These are phyloP conservation scores for Montipora capitata DNA, from an alignment of 92 coral and sea anemone genomes.

Conservation along the genomic window DNA sequence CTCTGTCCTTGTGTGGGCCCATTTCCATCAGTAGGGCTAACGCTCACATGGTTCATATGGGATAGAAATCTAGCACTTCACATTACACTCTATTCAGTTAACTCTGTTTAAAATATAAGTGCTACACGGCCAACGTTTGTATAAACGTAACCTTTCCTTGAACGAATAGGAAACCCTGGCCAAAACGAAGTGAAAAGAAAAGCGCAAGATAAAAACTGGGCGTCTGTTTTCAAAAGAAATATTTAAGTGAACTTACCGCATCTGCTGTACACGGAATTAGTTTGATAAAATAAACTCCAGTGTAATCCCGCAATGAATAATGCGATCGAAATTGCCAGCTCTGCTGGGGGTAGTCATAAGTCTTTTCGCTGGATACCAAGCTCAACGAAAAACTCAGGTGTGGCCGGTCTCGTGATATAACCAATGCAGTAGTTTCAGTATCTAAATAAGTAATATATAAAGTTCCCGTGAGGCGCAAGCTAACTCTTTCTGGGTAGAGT, in stretches of 20 bases:
- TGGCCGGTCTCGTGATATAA: slow-evolving; percentile 97
- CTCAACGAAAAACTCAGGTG: slow-evolving; percentile 86
- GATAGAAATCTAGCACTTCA: no score
- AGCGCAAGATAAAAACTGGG: no score
- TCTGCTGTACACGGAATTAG: slow-evolving; percentile 92
- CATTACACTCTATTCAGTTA: no score
- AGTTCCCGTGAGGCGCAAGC: background rate
- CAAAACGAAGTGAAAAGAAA: background rate
- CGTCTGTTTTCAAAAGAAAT: no score
- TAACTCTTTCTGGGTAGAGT: no score
- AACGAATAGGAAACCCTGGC: no score
- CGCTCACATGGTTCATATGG: no score
- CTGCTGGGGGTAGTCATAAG: slow-evolving; percentile 94
- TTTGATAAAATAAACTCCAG: slow-evolving; percentile 94
- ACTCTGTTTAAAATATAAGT: no score
- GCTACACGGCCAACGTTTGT: no score
- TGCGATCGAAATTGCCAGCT: slow-evolving; percentile 97
- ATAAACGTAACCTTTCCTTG: no score
- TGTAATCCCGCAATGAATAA: slow-evolving; percentile 94
- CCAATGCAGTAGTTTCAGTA: slow-evolving; percentile 81
- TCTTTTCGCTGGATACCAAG: slow-evolving; percentile 83
- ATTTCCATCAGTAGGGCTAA: no score
- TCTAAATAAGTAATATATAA: slow-evolving; percentile 48
- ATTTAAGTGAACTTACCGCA: slow-evolving; percentile 59
- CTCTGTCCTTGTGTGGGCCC: no score